Conservation (phyloP, 2,113 vertebrate genomes). For the Stictonetta naevosa region DNA sequence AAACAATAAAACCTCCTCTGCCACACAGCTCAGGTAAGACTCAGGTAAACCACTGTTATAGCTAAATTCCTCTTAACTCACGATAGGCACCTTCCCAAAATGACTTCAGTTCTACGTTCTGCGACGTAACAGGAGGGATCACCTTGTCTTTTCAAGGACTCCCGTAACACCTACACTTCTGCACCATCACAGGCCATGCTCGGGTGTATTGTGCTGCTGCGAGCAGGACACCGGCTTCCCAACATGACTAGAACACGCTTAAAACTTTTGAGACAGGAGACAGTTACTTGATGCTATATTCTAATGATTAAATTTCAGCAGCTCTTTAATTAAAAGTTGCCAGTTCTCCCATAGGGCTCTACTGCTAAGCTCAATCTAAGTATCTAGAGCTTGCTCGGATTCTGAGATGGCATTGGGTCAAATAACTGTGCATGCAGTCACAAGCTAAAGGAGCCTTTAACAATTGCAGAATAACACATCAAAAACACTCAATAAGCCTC, state of each 20-base stretch:
- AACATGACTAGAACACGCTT: background rate
- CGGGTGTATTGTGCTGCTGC: accelerated
- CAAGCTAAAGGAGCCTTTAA: background rate
- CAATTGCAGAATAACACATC: background rate
- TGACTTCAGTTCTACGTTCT: background rate
- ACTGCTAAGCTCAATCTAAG: background rate
- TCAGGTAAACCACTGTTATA: background rate
- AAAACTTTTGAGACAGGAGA: background rate
- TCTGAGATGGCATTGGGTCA: background rate
- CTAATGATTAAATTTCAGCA: background rate
- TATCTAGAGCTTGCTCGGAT: background rate
- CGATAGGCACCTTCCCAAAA: background rate
- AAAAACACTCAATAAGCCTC: background rate
- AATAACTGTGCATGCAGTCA: accelerated
- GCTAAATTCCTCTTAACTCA: background rate
- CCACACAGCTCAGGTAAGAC: background rate
- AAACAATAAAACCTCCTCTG: background rate
- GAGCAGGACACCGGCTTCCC: background rate
- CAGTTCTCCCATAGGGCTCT: background rate
- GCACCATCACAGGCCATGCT: background rate
- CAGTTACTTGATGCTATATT: background rate
- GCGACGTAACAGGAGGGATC: background rate
- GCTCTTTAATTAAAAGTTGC: slow-evolving; percentile 16
- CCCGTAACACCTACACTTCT: background rate
- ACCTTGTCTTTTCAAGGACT: background rate